Conservation (phyloP, 2,888 invertebrate genomes). For the Chloroclystis v-ata region DNA sequence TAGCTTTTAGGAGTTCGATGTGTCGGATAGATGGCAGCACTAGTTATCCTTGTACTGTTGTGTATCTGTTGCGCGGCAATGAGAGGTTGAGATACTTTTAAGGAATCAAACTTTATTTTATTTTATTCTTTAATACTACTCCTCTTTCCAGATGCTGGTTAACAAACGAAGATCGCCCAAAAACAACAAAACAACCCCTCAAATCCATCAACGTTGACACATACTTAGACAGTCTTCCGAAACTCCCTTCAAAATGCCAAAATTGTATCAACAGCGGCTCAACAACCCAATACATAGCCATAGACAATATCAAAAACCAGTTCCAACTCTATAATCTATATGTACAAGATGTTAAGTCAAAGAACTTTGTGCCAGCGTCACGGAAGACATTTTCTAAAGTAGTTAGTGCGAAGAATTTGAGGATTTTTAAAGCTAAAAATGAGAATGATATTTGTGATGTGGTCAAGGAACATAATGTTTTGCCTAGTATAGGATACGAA, state of each 20-base stretch:
- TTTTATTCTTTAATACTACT: not conserved
- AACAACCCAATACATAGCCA: conserved; percentile 39
- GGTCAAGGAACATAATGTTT: conserved; percentile 42
- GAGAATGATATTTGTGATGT: conserved; percentile 47
- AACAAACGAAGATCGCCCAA: conserved; percentile 31
- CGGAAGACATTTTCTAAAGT: conserved; percentile 59
- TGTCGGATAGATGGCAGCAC: conserved; percentile 86
- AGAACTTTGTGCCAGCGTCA: conserved; percentile 40
- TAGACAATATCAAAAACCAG: conserved; percentile 46
- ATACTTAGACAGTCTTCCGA: conserved; percentile 51
- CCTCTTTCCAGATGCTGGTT: conserved; percentile 42
- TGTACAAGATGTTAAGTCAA: conserved; percentile 38
- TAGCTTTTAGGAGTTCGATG: conserved; percentile 95
- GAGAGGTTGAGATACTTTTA: no score
- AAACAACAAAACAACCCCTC: conserved; percentile 36
- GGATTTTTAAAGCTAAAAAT: conserved; percentile 54
- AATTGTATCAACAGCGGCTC: conserved; percentile 34
- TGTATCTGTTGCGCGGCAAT: no score
- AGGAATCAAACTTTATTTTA: not conserved
- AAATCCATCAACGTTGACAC: conserved; percentile 45
- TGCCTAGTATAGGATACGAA: conserved; percentile 14
- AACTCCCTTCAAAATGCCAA: conserved; percentile 43
- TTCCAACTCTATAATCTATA: conserved; percentile 52
- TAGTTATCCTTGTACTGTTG: no score
- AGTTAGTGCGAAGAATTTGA: conserved; percentile 40